Conservation (phyloP, 2,797 vertebrate species). For the Poeciliopsis paucimaculata region DNA sequence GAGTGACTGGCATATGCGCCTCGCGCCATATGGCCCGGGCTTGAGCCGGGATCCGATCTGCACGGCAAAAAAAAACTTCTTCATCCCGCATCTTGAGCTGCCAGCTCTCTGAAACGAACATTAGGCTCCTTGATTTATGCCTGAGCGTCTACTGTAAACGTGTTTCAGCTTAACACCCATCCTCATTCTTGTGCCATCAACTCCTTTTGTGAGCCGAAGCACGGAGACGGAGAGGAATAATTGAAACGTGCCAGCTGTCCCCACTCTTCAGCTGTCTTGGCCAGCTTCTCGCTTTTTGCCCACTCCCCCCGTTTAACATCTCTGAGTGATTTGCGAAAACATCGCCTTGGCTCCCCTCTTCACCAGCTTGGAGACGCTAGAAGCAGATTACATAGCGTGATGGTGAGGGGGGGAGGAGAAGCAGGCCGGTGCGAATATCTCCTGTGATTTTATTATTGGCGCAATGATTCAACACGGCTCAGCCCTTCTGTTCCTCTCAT, state of each 20-base stretch:
- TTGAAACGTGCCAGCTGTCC: conserved; percentile 82
- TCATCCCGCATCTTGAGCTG: conserved; percentile 67
- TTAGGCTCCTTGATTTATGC: conserved; percentile 78
- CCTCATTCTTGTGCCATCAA: conserved; percentile 69
- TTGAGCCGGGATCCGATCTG: conserved; percentile 69
- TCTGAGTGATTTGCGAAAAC: conserved; percentile 73
- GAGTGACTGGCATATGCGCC: conserved; percentile 71
- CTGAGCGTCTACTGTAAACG: conserved; percentile 75
- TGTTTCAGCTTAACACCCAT: conserved; percentile 78
- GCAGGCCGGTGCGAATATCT: conserved; percentile 65
- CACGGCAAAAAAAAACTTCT: conserved; percentile 58
- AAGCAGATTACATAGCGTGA: conserved; percentile 70
- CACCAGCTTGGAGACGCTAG: conserved; percentile 73
- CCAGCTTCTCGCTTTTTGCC: conserved; percentile 57
- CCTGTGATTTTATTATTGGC: conserved; percentile 75
- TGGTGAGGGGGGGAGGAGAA: conserved; percentile 26
- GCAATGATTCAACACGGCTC: conserved; percentile 56
- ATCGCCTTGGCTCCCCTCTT: conserved; percentile 68
- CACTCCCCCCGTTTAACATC: conserved; percentile 69
- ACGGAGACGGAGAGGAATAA: conserved; percentile 73
- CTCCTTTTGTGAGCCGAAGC: conserved; percentile 73
- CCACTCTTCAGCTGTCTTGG: conserved; percentile 74
- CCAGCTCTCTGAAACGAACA: conserved; percentile 81
- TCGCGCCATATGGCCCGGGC: conserved; percentile 77
- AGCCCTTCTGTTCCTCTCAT: conserved; percentile 66